Percentiles rank a stretch among this genome's conserved stretches.
Evolutionary conservation across 2,888 invertebrate genomes (phyloP).

Genomic region (Scrobipalpa costella): DNA sequence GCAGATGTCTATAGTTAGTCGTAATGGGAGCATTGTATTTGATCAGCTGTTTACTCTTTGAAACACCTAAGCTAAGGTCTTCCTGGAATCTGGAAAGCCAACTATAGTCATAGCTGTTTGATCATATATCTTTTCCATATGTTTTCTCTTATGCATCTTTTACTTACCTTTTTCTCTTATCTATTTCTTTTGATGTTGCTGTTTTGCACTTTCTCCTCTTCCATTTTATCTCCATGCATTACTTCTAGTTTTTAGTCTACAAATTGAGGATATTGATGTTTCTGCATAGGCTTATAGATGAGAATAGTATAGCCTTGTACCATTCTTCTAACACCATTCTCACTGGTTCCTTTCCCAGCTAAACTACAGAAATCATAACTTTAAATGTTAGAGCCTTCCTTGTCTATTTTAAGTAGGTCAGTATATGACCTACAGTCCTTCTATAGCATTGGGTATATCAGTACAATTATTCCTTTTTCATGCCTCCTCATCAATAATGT

Average conservation of each 20-base stretch:
- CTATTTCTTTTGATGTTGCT: too few species aligned
- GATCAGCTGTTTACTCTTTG: conserved; percentile 6
- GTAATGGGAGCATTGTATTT: conserved; percentile 8
- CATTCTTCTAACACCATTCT: neutral
- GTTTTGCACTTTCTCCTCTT: too few species aligned
- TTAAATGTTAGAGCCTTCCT: neutral
- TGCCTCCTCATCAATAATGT: neutral
- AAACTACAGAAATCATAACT: neutral
- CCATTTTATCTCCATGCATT: too few species aligned
- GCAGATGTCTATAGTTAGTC: neutral
- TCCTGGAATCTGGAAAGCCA: neutral
- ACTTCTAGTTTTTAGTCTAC: too few species aligned
- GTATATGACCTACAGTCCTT: neutral
- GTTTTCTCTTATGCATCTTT: too few species aligned
- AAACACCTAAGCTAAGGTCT: neutral
- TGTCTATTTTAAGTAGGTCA: neutral
- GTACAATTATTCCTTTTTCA: neutral
- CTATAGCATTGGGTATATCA: neutral
- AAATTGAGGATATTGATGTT: too few species aligned
- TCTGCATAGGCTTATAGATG: too few species aligned
- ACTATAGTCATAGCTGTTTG: neutral
- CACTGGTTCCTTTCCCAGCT: neutral
- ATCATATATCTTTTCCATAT: too few species aligned
- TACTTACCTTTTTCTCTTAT: too few species aligned
- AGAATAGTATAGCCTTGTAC: too few species aligned